Percentiles rank a stretch among this genome's conserved stretches.
Conservation (phyloP, 2,797 vertebrate species). For the Leptatherina wallacei region DNA sequence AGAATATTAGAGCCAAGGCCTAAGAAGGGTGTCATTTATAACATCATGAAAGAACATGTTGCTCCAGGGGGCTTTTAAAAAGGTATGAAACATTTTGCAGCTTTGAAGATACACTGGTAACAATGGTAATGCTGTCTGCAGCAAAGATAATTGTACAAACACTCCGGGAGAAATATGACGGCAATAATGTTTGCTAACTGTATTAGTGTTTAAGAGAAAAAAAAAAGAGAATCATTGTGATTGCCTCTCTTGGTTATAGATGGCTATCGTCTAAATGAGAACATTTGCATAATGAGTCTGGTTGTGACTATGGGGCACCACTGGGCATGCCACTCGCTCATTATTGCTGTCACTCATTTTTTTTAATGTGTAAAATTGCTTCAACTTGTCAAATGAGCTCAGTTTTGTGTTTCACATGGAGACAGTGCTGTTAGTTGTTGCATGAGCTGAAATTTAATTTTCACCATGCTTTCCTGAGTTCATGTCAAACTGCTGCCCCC, state of each 20-base stretch:
- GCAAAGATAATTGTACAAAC: slow-evolving; percentile 46
- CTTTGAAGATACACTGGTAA: slow-evolving; percentile 33
- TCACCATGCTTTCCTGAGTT: background rate
- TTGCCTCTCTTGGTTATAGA: slow-evolving; percentile 49
- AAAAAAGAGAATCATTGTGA: slow-evolving; percentile 27
- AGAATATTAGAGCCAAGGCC: slow-evolving; percentile 38
- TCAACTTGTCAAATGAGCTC: slow-evolving; percentile 32
- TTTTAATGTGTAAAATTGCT: slow-evolving; percentile 9
- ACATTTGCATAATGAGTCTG: slow-evolving; percentile 59
- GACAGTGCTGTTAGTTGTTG: background rate
- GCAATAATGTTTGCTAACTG: slow-evolving; percentile 43
- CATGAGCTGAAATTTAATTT: slow-evolving; percentile 10
- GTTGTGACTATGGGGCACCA: slow-evolving; percentile 40
- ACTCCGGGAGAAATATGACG: slow-evolving; percentile 47
- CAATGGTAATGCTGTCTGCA: slow-evolving; percentile 29
- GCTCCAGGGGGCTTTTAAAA: slow-evolving; percentile 59
- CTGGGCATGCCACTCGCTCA: slow-evolving; percentile 25
- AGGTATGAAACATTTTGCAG: slow-evolving; percentile 33
- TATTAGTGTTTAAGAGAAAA: slow-evolving; percentile 13
- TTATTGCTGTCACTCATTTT: slow-evolving; percentile 50
- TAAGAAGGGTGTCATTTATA: slow-evolving; percentile 35
- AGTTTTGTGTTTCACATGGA: slow-evolving; percentile 7
- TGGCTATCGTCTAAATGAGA: slow-evolving; percentile 48
- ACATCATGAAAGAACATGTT: slow-evolving; percentile 40
- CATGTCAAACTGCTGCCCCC: background rate